Evolutionary conservation across 1,140 invertebrate species (phyloP), one percentile per base, ranked within the genome.

Genomic region (Pseudomyrmex dendroicus): DNA sequence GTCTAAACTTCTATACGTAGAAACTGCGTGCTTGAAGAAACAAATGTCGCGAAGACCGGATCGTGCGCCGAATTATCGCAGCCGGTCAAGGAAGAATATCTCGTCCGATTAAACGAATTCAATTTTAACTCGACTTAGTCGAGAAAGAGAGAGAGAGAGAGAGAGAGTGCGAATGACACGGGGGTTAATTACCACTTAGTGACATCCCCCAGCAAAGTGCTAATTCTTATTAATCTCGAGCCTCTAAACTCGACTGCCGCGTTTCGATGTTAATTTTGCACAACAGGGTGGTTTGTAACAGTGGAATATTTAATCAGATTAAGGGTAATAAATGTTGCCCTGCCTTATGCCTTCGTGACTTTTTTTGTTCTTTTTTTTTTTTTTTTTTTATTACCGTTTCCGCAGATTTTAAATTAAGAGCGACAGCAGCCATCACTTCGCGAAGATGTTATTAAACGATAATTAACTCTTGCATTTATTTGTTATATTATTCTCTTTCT

Each of bases 141-240:
- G 48, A 22, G 64, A 52, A 12, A 56, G 61, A 64, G 52, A 35
- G 35, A 35, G 35, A 35, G 35, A 35, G 35, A 35, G 35, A 35
- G 35, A 35, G 35, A 35, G 1, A 35, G 35, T 5, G 82, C 63
- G 84, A 86, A 80, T 62, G 44, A 78, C 22, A 83, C 73, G 62
- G 54, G 66, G 86, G 88, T 89, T 89, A 90, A 90, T 89, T 89
- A 88, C 73, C 84, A 90, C 86, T 90, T 90, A 90, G 76, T 15
- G 57, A 84, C 64, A 70, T 63, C 59, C 67, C 52, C 62, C 57
- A 50, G 57, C 50, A 48, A 50, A 76, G 67, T 77, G 73, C 15
- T 66, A 63, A 50, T 80, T 12, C 35, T 35, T 22, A 54, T 4
- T 22, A 2, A 17, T 13, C 13, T 7, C 12, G 56, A 66, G 66